Evolutionary conservation across 2,797 vertebrate genomes (phyloP).

Genomic region (Margarornis squamiger): DNA sequence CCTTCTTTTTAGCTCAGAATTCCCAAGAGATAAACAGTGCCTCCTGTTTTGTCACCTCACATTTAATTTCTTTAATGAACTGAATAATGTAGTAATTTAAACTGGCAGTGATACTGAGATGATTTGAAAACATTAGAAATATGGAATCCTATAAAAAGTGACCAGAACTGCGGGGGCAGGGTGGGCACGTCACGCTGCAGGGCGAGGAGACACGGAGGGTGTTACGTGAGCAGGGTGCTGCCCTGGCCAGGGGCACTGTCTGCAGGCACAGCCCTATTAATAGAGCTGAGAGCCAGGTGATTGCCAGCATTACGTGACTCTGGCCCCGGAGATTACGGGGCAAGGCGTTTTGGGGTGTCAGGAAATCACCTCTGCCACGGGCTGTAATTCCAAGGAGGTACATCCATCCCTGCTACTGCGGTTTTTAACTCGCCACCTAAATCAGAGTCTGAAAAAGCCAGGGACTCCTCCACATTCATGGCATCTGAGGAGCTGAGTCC

Average conservation of each 20-base stretch:
- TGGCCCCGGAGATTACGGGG: neutral
- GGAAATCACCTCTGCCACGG: neutral
- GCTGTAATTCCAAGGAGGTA: neutral
- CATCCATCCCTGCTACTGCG: neutral
- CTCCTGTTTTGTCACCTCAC: neutral
- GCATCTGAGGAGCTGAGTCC: neutral
- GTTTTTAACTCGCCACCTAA: neutral
- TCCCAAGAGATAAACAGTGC: neutral
- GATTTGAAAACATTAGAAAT: no score
- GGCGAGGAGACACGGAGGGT: accelerated
- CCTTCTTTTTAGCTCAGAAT: neutral
- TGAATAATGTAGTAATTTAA: neutral
- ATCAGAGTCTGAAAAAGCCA: neutral
- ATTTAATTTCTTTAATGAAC: neutral
- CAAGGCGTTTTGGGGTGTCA: neutral
- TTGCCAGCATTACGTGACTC: neutral
- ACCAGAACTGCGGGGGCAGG: neutral
- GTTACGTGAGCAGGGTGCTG: neutral
- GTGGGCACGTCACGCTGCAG: accelerated
- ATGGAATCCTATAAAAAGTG: no score
- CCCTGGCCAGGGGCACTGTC: neutral
- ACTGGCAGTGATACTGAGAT: no score
- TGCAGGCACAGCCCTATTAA: neutral
- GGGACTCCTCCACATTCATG: neutral
- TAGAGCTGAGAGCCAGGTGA: neutral